These are phyloP conservation scores for Stomatorhinus ivindoensis DNA, from an alignment of 2,113 vertebrate genomes.

Conservation along the genomic window DNA sequence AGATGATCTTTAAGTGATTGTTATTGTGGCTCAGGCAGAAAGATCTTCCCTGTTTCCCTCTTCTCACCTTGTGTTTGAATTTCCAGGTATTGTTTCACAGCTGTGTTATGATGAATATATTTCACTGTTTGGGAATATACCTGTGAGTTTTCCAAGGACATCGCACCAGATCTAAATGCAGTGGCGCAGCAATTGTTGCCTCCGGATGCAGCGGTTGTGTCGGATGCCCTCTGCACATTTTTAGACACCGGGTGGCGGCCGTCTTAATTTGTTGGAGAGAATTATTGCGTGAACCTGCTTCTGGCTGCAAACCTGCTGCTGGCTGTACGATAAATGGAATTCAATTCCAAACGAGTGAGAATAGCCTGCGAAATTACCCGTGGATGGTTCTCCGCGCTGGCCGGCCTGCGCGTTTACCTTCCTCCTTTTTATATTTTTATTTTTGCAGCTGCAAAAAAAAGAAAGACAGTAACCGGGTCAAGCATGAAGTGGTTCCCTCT, in stretches of 20 bases:
- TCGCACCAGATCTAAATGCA: neutral
- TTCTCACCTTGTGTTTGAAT: neutral
- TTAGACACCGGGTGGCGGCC: neutral
- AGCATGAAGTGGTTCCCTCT: neutral
- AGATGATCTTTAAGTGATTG: neutral
- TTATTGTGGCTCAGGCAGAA: neutral
- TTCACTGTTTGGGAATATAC: neutral
- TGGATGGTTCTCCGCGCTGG: neutral
- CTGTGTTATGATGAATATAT: neutral
- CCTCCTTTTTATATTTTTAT: neutral
- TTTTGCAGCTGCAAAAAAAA: neutral
- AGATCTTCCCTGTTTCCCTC: neutral
- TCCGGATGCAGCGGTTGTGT: neutral
- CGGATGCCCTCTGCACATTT: conserved; percentile 10
- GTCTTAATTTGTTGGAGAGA: conserved; percentile 2
- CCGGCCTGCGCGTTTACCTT: neutral
- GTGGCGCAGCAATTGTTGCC: neutral
- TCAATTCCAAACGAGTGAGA: neutral
- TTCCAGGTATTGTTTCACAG: neutral
- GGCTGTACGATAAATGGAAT: neutral
- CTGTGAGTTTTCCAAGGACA: neutral
- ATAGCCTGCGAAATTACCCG: neutral
- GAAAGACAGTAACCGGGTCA: neutral
- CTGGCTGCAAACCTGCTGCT: neutral
- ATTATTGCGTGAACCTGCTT: neutral